Evolutionary conservation across 2,113 vertebrate genomes (phyloP), one percentile per base, ranked within the genome.

Genomic region (Ellobius talpinus): DNA sequence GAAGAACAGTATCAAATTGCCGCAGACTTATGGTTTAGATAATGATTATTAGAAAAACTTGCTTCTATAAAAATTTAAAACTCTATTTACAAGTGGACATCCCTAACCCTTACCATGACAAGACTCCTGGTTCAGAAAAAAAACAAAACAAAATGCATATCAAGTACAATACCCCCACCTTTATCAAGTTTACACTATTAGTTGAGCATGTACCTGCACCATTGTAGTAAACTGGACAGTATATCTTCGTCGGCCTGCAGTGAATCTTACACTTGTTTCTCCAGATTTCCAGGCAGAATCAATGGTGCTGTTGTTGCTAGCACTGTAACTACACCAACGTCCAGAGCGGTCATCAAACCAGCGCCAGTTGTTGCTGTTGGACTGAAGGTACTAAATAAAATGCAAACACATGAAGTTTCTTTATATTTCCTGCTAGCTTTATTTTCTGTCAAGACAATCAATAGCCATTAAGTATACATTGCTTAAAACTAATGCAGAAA

Each of bases 271-370:
- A n/a, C 99, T 99, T 96, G 99, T 99, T 97, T 99, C 99, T 58
- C 99, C 99, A 5, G 99, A 99, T 81, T 99, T 99, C 99, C 99
- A 99, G 1, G 99, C 99, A 1, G 99, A 99, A 97, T 99, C 99
- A 68, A 99, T 99, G 78, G 99, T 99, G 93, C 99, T 99, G 97
- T 99, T 99, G 98, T 99, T 99, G 96, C 99, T 99, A 65, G 99
- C 99, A 84, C 99, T 99, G 96, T 99, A 99, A 98, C 99, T 99
- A 98, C 99, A 99, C 99, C 99, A 99, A 93, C 99, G 99, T 23
- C 99, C 99, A 17, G 99, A 99, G 68, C 99, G 99, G 97, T 99
- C 99, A 98, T 99, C 99, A 98, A 99, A 99, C 99, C 99, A 99
- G 79, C 99, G 99, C 99, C 99, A 99, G 95, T 99, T 99, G 97